Base-by-base conservation (phyloP, 1,140 invertebrate genomes). In the Sitodiplosis mosellana region DNA sequence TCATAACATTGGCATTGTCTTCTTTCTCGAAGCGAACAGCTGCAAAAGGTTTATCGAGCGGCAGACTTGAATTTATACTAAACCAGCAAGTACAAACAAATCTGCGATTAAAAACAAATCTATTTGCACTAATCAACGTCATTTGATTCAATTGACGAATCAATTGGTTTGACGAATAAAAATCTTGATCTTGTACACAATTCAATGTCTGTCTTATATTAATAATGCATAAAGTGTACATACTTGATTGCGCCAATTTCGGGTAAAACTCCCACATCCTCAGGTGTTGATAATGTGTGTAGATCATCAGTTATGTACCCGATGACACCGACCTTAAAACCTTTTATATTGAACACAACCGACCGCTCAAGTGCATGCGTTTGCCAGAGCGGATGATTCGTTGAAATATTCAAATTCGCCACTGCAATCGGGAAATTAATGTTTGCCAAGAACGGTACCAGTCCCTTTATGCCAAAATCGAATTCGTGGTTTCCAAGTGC, bases 401-500 rank as follows among this genome's bases (percentile, higher is more conserved):
- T 59, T 1, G 66, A 66, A 0, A 82, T 65, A 53, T 88, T 73
- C 11, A 94, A 68, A 61, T 94, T 95, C 40, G 80, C 69, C 2
- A 77, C 74, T 1, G 94, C 56, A 0, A 90, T 70, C 0, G 87
- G 86, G 51, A 80, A 83, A 0, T 70, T 69, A 2, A 79, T 63
- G 34, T 75, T 73, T 19, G 80, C 64, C 8, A 93, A 63, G 59
- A 88, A 92, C 2, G 83, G 80, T 14, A 78, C 69, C 2, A 94
- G 59, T 11, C 81, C 85, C 1, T 63, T 59, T 0, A 86, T 67
- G 0, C 83, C 83, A 47, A 84, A 74, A 59, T 94, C 91, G 57
- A 96, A 93, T 64, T 96, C 91, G 56, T 95, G 91, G 58, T 95
- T 96, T 19, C 91, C 91, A 46, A 95, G 67, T 14, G 79, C 80